These are phyloP conservation scores for Catajapyx aquilonaris DNA, from an alignment of 1,140 invertebrate genomes.

Conservation along the genomic window DNA sequence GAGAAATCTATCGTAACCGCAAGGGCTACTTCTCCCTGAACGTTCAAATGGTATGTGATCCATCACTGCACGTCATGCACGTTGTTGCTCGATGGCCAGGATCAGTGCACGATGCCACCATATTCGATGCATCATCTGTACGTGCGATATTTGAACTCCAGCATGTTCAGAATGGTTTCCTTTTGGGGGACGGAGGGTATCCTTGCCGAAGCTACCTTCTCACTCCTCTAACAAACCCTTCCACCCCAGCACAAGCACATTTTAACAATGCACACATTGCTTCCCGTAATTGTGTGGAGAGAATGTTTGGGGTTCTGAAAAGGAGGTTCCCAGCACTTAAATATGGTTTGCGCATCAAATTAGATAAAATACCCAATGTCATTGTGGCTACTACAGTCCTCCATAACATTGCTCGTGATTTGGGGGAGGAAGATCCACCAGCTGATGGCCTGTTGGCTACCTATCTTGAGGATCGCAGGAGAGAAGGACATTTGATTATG, in stretches of 20 bases:
- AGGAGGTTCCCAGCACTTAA: slow-evolving; percentile 4
- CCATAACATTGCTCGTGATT: slow-evolving; percentile 5
- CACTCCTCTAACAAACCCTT: neutral
- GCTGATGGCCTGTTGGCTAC: slow-evolving; percentile 1
- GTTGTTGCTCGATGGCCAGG: slow-evolving; percentile 15
- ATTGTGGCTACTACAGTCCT: slow-evolving; percentile 4
- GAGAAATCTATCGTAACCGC: slow-evolving; percentile 12
- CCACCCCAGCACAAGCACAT: neutral
- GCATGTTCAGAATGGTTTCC: neutral
- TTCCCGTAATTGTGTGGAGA: slow-evolving; percentile 5
- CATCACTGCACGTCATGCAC: slow-evolving; percentile 11
- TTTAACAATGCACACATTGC: neutral
- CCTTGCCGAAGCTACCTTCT: neutral
- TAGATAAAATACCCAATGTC: slow-evolving; percentile 1
- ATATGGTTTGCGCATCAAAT: slow-evolving; percentile 5
- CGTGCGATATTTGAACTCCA: neutral
- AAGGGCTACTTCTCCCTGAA: slow-evolving; percentile 16
- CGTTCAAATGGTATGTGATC: slow-evolving; percentile 14
- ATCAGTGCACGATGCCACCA: slow-evolving; percentile 13
- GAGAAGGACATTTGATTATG: no score
- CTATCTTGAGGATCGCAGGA: neutral
- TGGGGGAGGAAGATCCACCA: slow-evolving; percentile 5
- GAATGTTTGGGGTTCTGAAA: slow-evolving; percentile 6
- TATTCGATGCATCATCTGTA: slow-evolving; percentile 10
- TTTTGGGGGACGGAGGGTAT: neutral